Evolutionary conservation across 2,113 vertebrate genomes (phyloP), one percentile per base, ranked within the genome.

Genomic region (Chloropsis hardwickii): DNA sequence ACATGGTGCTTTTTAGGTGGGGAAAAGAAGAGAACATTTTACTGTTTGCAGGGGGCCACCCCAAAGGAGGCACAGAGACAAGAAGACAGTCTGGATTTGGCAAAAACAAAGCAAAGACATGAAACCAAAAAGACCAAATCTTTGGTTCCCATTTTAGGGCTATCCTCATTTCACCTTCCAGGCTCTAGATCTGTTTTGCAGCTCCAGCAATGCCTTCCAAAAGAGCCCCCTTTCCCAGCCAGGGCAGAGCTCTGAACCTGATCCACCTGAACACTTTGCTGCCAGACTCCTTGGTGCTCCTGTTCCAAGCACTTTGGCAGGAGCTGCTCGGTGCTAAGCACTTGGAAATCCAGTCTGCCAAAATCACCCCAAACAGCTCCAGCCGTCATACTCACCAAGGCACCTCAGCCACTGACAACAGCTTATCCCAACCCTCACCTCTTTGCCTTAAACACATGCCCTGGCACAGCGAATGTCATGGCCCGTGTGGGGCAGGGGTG

Each of bases 401-500:
- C 69, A 79, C 37, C 89, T 74, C 6, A 9, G 51, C 58, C 58
- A 67, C 1, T 4, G 25, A 29, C 53, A 92, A 23, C 27, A 48
- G 40, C 29, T 67, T 35, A 20, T 53, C 61, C 50, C 45, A 65
- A 2, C 28, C 8, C 67, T 86, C 76, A 47, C 27, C 27, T 16
- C 64, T 56, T 48, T 7, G 9, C 66, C 51, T n/a, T 2, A 19
- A 93, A 71, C 25, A 12, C 21, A 1, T 17, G 25, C 23, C 37
- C 3, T 22, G 12, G 12, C 50, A 65, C 22, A 27, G 60, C 58
- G 37, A 5, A 10, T 0, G 6, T 25, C 24, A 15, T 3, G 69
- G 61, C 35, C 29, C 7, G 0, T 0, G 0, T 22, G 31, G 37
- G 45, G 23, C 13, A 9, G n/a, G n/a, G 33, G 17, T 2, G 4